Conservation (phyloP, 1,140 invertebrate species). For the Caerostris extrusa region DNA sequence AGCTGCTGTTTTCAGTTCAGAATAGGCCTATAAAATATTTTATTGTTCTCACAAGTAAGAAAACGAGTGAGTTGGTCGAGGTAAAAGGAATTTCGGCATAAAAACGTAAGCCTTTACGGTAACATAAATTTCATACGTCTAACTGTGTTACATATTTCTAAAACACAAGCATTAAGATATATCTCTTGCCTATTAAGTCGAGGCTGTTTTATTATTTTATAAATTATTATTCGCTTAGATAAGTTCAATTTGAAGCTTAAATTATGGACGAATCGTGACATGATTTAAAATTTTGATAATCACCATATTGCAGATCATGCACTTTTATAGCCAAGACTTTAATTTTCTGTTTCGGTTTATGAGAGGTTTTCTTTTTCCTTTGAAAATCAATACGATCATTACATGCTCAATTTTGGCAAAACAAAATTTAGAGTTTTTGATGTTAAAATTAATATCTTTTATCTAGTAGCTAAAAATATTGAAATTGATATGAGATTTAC, state of each 20-base stretch:
- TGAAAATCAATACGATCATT: no score
- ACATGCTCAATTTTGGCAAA: no score
- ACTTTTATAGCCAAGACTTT: neutral
- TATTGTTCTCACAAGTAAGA: neutral
- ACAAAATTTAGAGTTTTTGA: no score
- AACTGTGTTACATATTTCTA: constrained; percentile 5
- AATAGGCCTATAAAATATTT: constrained; percentile 45
- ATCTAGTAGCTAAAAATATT: no score
- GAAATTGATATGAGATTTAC: no score
- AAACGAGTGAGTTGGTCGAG: neutral
- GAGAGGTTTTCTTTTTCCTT: no score
- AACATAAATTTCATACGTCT: constrained; percentile 28
- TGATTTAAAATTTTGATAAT: neutral
- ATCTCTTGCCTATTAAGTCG: neutral
- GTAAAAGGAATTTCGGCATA: neutral
- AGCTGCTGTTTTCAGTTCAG: constrained; percentile 1
- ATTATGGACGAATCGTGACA: neutral
- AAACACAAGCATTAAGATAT: neutral
- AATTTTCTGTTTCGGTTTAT: neutral
- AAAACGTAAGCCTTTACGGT: neutral
- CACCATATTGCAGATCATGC: neutral
- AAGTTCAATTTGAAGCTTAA: neutral
- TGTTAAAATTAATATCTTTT: no score
- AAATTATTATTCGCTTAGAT: neutral
- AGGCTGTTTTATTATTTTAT: neutral